Base-by-base conservation (phyloP, 2,797 vertebrate species). In the Melanotaenia maccullochi region DNA sequence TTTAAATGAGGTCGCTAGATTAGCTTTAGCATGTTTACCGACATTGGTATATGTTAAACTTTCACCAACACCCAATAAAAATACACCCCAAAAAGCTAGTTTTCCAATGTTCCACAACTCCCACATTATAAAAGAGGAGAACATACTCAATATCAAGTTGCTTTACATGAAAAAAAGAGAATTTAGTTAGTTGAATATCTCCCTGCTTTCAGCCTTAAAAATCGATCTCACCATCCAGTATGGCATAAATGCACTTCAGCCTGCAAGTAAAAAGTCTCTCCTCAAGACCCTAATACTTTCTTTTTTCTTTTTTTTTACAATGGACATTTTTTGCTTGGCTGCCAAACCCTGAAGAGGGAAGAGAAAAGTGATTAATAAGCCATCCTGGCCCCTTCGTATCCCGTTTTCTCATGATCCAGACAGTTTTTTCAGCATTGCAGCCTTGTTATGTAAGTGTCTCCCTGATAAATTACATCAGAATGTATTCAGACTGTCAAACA, bases 401-500 rank as follows among this genome's bases (percentile, higher is more conserved):
- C 67, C 83, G 79, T 87, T 90, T 87, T 60, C 82, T 81, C 52
- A 75, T 78, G 81, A 88, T 78, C 65, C 80, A 84, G 65, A 58
- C 9, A 65, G 82, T 83, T 86, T 76, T 90, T 87, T 90, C 82
- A 87, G 61, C 38, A 7, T 25, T 44, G 61, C 76, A 35, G 62
- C 56, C 25, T 44, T 51, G 75, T 90, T 88, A 90, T 72, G 66
- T 76, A 93, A 92, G 73, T 61, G 44, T 57, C 61, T 70, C 62
- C 52, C 58, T 74, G 59, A 84, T 64, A 66, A 72, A 72, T 73
- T 54, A 76, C 44, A 79, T 79, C 58, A 89, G 51, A 85, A 83
- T 86, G 90, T 82, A 85, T 80, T 32, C 70, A 81, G 30, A 75
- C 76, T 71, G 82, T 90, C 78, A 86, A 85, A 76, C 83, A 80